Base-by-base conservation (phyloP, 2,888 invertebrate genomes). In the Oxystoma pomonae region DNA sequence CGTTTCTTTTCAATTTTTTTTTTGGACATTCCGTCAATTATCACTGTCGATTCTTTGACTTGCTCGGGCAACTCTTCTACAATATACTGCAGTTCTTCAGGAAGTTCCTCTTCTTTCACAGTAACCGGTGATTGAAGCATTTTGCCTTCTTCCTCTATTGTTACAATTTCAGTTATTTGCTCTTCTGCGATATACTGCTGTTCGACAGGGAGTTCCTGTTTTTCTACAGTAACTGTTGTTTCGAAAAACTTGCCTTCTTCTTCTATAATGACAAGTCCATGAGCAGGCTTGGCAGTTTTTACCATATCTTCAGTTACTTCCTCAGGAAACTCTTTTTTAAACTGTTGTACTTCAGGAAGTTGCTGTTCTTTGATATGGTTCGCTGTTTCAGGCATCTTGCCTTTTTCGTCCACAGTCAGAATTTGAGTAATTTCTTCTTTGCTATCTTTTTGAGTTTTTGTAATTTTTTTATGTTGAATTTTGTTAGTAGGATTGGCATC, bases 401-500 rank as follows among this genome's bases (percentile, higher is more conserved):
- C 77, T 52, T 77, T 69, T 35, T 73, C 75, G 64, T 78, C 73
- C 58, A 76, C 66, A 18, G 66, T 67, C 2, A 70, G 64, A 21
- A 67, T 67, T 57, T 65, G 20, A 51, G 59, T 3, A 55, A 53
- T 7, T 70, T 83, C 81, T 51, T 80, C 76, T 68, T 75, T 78
- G 55, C 74, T 70, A 62, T 75, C 80, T 67, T 69, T 78, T 3
- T 76, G 78, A 67, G 80, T 81, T 60, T 75, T 81, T 53, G 80
- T 77, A 0, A 76, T 67, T 55, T 75, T 72, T 69, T 76, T 78
- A 57, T 75, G 77, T 20, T 75, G 70, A 5, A 74, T 65, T 60
- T 72, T 81, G 76, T 74, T 81, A 74, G 67, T 81, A 65, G 62
- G 71, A 73, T 80, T 75, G 61, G 76, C 77, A 62, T 82, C 79